These are phyloP conservation scores for Lepilemur ruficaudatus DNA, from an alignment of 2,797 vertebrate genomes.

Conservation along the genomic window DNA sequence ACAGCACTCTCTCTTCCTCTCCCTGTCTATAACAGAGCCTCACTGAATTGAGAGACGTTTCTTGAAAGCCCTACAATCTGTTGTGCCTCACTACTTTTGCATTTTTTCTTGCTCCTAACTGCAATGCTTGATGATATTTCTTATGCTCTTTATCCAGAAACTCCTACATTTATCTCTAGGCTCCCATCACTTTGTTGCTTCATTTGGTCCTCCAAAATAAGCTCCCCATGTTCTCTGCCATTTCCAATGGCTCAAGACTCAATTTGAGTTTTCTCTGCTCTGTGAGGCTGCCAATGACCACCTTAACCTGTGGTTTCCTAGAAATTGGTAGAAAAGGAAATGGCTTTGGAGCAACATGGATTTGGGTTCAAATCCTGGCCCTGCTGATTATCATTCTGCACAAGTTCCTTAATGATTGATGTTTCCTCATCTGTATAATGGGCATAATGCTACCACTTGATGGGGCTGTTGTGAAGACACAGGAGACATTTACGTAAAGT, in stretches of 20 bases:
- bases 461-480: neutral
- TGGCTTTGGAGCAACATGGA: neutral
- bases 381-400: neutral
- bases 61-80: neutral
- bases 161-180: neutral
- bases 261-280: neutral
- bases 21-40: neutral
- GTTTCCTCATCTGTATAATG: neutral
- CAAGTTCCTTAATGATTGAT: neutral
- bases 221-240: neutral
- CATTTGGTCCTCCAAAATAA: neutral
- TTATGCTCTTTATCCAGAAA: neutral
- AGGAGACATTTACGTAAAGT: neutral
- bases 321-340: neutral
- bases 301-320: neutral
- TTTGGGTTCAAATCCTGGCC: neutral
- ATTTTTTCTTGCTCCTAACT: neutral
- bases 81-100: neutral
- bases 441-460: neutral
- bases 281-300: neutral
- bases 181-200: neutral
- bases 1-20: neutral
- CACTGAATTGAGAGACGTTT: neutral
- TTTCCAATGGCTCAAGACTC: neutral
- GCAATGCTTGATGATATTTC: neutral